phyloP scores from a whole-genome alignment of 1,140 invertebrate species.

The Drosophila ambigua region DNA sequence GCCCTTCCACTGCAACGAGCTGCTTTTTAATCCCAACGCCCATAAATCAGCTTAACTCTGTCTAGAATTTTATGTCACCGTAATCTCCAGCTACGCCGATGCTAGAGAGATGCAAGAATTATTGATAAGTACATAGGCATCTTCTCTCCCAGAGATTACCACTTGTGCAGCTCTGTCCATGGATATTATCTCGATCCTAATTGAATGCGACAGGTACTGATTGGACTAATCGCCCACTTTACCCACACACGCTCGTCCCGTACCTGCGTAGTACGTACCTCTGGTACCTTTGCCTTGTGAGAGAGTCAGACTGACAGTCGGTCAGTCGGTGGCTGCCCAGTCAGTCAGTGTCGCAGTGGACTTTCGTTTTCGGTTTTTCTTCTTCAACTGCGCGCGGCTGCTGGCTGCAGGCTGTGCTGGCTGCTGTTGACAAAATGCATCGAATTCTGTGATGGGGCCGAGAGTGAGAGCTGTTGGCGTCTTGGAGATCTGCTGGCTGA shows the following conservation, averaged over 20 bases:
- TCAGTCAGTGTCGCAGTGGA: conserved; percentile 50
- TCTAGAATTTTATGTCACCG: too few species aligned
- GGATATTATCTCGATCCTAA: conserved; percentile 24
- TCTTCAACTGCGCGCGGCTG: not conserved
- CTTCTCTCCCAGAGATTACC: not conserved
- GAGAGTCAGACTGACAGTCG: conserved; percentile 27
- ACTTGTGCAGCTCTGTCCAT: conserved; percentile 9
- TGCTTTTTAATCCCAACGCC: too few species aligned
- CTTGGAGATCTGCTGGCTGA: conserved; percentile 2
- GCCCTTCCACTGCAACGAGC: too few species aligned
- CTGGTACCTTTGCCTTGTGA: too few species aligned
- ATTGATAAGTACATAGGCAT: too few species aligned
- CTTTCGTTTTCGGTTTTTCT: conserved; percentile 67
- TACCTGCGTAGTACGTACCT: conserved; percentile 1
- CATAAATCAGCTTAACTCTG: too few species aligned
- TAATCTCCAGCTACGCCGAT: too few species aligned
- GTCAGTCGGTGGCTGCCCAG: conserved; percentile 50
- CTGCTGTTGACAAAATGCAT: conserved; percentile 73
- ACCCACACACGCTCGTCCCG: not conserved
- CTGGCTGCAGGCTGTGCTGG: not conserved
- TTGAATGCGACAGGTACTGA: conserved; percentile 41
- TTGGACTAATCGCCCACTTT: conserved; percentile 9
- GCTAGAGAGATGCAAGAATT: too few species aligned
- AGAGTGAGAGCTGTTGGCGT: conserved; percentile 1
- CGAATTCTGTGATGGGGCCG: conserved; percentile 59